phyloP scores from a whole-genome alignment of 2,113 vertebrate species.

The Apodemus speciosus region DNA sequence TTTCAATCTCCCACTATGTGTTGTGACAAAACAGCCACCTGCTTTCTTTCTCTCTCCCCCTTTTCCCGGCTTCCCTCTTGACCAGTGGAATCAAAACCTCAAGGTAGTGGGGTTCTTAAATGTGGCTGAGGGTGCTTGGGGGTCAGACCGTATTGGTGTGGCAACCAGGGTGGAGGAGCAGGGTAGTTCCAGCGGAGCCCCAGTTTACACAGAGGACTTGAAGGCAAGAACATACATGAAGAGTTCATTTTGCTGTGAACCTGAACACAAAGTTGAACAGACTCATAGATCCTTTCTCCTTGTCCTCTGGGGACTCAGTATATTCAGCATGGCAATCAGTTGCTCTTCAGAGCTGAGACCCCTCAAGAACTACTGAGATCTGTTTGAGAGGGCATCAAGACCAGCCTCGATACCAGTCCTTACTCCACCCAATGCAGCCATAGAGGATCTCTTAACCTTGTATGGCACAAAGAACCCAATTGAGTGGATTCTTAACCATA shows the following conservation, averaged over 20 bases:
- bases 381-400: background rate
- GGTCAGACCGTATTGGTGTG: background rate
- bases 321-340: background rate
- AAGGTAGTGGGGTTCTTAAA: background rate
- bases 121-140: background rate
- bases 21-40: background rate
- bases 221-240: background rate
- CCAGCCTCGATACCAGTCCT: background rate
- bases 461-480: background rate
- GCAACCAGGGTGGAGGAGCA: rapidly evolving
- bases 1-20: rapidly evolving
- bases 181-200: background rate
- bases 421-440: background rate
- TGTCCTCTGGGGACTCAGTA: background rate
- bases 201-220: background rate
- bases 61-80: background rate
- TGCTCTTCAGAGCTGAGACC: background rate
- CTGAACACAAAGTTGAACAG: background rate
- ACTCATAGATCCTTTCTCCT: background rate
- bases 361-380: background rate
- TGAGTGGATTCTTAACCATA: background rate
- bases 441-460: background rate
- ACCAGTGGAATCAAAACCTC: background rate
- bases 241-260: background rate
- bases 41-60: background rate